Evolutionary conservation across 2,888 invertebrate genomes (phyloP).

Genomic region (Aradus depressus): DNA sequence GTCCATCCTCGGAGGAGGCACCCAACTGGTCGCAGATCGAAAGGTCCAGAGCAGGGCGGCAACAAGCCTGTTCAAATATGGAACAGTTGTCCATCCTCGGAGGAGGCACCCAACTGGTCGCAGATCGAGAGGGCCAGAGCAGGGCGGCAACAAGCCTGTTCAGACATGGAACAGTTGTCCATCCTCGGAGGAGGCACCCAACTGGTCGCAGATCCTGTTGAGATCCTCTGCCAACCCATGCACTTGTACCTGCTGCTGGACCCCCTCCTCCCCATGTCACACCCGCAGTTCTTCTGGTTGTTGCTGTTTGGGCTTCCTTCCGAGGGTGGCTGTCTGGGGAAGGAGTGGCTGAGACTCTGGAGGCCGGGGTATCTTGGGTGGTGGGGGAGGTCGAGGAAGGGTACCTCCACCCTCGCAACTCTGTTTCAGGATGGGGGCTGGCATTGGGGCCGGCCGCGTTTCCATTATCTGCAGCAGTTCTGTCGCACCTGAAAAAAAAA

Average conservation of each 20-base stretch:
- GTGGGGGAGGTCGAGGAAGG: constrained; percentile 30
- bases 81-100: constrained; percentile 27
- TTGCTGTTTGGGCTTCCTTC: constrained; percentile 28
- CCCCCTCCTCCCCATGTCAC: constrained; percentile 47
- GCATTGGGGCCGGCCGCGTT: constrained; percentile 23
- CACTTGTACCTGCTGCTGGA: too few species aligned
- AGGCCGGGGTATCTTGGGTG: constrained; percentile 39
- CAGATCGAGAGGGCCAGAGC: too few species aligned
- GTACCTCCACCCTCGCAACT: constrained; percentile 23
- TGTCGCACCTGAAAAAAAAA: constrained; percentile 29
- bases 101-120: constrained; percentile 29
- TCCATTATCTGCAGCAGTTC: constrained; percentile 32
- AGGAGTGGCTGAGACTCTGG: constrained; percentile 45
- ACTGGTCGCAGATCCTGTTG: constrained; percentile 31
- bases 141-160: background rate
- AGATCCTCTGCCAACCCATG: constrained; percentile 30
- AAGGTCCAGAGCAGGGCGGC: too few species aligned
- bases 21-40: constrained; percentile 31
- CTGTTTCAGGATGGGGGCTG: constrained; percentile 23
- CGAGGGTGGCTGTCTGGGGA: constrained; percentile 34
- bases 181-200: constrained; percentile 27
- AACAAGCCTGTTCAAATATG: constrained; percentile 22
- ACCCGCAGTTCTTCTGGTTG: constrained; percentile 60
- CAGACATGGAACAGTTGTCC: constrained; percentile 28
- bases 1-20: constrained; percentile 26